Evolutionary conservation across 2,113 vertebrate species (phyloP), one percentile per base, ranked within the genome.

Genomic region (Epinephelus lanceolatus): DNA sequence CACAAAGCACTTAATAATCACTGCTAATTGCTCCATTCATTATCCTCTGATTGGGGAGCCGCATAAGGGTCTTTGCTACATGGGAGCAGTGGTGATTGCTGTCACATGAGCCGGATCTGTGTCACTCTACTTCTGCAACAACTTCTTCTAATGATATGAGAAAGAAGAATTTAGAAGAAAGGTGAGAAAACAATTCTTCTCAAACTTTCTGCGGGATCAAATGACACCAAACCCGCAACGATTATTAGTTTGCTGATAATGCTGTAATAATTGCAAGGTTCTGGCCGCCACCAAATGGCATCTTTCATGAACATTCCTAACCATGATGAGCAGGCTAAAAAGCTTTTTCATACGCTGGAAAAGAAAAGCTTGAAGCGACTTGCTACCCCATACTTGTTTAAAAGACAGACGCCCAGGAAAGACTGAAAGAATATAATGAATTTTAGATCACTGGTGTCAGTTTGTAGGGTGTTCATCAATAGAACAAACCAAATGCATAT

Each of bases 11-110:
- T 89, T 88, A 77, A 91, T 92, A 92, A 94, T 93, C 82, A 77
- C 80, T 25, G 72, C 70, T 91, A 95, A 92, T 94, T 93, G 80
- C 87, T 83, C 81, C 30, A 92, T 93, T 94, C 76, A 89, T 93
- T 91, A 93, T 80, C 47, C 21, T 67, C 78, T 84, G 84, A 94
- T 87, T 92, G 79, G 70, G 74, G 57, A 71, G 75, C 27, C 23
- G 42, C 59, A 71, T 66, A 56, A 81, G 67, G 63, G 69, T 89
- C 76, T 85, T 78, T 62, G 65, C 78, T 49, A 67, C 66, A 71
- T 2, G 37, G 77, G 61, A 78, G 45, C 57, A 49, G 71, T 49
- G 19, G 9, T 25, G 62, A 33, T 56, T 47, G 27, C n/a, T 60
- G 59, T 65, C 72, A 78, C 13, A 21, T 65, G 59, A 76, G 60